Conservation (phyloP, 2,797 vertebrate genomes). For the Myotis planiceps region DNA sequence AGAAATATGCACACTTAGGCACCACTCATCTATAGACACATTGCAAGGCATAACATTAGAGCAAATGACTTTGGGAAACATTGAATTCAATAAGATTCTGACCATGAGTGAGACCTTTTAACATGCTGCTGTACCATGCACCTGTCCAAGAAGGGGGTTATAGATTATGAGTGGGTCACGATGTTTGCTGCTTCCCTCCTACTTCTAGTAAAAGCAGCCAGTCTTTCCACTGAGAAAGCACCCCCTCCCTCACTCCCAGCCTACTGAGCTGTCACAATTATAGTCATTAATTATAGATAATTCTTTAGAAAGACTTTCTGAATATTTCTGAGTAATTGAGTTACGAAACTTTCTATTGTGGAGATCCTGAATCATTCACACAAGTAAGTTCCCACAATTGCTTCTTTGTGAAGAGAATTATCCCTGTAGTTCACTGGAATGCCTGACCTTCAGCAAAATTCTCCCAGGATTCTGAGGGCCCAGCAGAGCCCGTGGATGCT, state of each 20-base stretch:
- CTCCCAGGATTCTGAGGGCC: not conserved
- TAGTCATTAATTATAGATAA: not conserved
- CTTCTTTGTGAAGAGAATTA: not conserved
- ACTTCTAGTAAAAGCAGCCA: not conserved
- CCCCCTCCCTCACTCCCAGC: not conserved
- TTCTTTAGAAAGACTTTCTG: not conserved
- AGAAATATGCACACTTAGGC: fast-evolving
- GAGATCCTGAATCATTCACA: not conserved
- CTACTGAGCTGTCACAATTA: not conserved
- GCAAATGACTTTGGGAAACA: not conserved
- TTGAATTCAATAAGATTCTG: not conserved
- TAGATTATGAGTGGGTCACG: not conserved
- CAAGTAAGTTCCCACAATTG: not conserved
- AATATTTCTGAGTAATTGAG: not conserved
- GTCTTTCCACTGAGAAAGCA: not conserved
- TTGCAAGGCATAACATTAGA: not conserved
- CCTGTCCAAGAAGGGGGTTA: fast-evolving
- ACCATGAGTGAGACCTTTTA: fast-evolving
- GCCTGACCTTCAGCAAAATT: not conserved
- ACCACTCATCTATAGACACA: not conserved
- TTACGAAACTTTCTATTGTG: not conserved
- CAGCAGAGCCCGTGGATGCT: not conserved
- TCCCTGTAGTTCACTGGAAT: fast-evolving
- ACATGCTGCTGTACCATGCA: fast-evolving
- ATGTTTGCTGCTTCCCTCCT: not conserved